phyloP scores from a whole-genome alignment of 1,140 invertebrate genomes.

The Brachionus rubens region DNA sequence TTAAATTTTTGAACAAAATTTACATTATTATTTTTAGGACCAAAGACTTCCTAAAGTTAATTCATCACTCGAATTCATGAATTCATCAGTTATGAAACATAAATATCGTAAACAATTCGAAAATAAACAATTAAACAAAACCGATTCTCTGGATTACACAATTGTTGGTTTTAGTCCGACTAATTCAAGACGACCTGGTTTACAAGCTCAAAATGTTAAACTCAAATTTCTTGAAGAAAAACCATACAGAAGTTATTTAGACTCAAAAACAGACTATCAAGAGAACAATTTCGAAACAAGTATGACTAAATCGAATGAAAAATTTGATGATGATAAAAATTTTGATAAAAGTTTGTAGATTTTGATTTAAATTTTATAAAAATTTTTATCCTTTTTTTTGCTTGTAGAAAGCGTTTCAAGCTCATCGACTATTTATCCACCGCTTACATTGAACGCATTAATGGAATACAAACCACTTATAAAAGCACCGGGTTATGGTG shows the following conservation, averaged over 20 bases:
- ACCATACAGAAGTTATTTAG: neutral
- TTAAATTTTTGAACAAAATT: too few relatives aligned
- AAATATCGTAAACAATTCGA: neutral
- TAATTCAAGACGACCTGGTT: neutral
- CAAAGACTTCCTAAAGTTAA: neutral
- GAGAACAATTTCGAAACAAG: neutral
- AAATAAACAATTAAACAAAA: neutral
- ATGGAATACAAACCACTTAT: conserved; percentile 28
- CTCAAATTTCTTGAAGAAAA: conserved; percentile 14
- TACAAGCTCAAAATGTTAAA: neutral
- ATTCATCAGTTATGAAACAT: neutral
- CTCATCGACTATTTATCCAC: neutral
- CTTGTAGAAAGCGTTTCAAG: neutral
- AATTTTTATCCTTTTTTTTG: too few relatives aligned
- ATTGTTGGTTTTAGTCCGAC: neutral
- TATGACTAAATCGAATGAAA: neutral
- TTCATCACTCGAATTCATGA: neutral
- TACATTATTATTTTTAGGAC: neutral
- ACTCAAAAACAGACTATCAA: neutral
- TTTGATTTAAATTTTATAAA: too few relatives aligned
- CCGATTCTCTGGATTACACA: neutral
- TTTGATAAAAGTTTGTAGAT: too few relatives aligned
- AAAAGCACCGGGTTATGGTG: conserved; percentile 9
- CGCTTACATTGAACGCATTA: conserved; percentile 10
- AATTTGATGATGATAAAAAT: too few relatives aligned